These are phyloP conservation scores for Aphyosemion australe DNA, from an alignment of 2,113 vertebrate species.

Conservation along the genomic window DNA sequence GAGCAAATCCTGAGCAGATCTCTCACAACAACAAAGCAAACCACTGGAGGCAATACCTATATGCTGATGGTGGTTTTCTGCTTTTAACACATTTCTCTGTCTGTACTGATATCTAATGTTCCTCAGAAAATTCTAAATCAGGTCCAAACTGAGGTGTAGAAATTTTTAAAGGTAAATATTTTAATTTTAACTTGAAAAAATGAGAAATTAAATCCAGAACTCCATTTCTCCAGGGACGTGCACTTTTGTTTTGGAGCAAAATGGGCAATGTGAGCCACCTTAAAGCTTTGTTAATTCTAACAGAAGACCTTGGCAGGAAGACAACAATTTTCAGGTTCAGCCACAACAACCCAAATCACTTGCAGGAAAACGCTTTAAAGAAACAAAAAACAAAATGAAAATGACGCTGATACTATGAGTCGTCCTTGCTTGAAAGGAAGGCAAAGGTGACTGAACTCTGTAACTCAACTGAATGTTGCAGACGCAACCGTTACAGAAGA, in stretches of 20 bases:
- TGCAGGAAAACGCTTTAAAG: conserved; percentile 5
- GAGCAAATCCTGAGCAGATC: conserved; percentile 39
- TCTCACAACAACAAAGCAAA: conserved; percentile 36
- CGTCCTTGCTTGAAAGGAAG: background rate
- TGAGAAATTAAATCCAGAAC: background rate
- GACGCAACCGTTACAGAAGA: conserved; percentile 37
- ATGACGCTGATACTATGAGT: background rate
- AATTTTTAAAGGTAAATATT: no score
- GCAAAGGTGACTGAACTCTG: conserved; percentile 34
- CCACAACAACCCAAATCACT: conserved; percentile 51
- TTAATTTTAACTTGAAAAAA: background rate
- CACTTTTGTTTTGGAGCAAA: conserved; percentile 14
- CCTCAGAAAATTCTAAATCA: conserved; percentile 25
- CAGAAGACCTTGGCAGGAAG: conserved; percentile 56
- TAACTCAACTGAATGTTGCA: conserved; percentile 25
- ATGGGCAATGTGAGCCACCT: conserved; percentile 29
- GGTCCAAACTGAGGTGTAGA: conserved; percentile 5
- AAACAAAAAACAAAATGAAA: background rate
- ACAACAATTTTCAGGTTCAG: conserved; percentile 52
- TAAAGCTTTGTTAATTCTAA: conserved; percentile 29
- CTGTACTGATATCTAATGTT: conserved; percentile 10
- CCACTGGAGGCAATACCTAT: conserved; percentile 18
- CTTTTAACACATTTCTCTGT: conserved; percentile 10
- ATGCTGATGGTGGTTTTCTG: conserved; percentile 26
- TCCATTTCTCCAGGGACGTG: background rate